Evolutionary conservation across 2,888 invertebrate species (phyloP), one percentile per base, ranked within the genome.

Genomic region (Melanostoma mellinum): DNA sequence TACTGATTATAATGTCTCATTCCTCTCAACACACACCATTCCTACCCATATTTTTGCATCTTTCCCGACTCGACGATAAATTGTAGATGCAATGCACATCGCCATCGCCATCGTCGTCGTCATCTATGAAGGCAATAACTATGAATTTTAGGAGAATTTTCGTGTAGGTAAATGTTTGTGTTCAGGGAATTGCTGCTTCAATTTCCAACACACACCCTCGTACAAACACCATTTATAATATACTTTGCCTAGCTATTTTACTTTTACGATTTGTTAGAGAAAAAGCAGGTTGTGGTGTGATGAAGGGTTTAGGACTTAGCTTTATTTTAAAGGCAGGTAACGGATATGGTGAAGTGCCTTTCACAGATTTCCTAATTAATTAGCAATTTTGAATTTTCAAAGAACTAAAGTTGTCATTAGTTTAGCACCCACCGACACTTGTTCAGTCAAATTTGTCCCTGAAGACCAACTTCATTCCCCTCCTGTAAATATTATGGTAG

Each of bases 281-380:
- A 48, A 20, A 65, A 42, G n/a, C n/a, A n/a, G 9, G n/a, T 61
- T 6, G 10, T 0, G 53, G 36, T 35, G 10, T 4, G 53, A 30
- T 3, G 6, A 36, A 10, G 10, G n/a, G 38, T 8, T 36, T 10
- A 38, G 8, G 2, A 1, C 44, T 61, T 30, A 0, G 4, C 3
- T 35, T 35, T 35, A 53, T 33, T 35, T 33, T 48, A 3, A 63
- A 30, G n/a, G n/a, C n/a, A n/a, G n/a, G 30, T 38, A 38, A 36
- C 4, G 9, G 32, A 63, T 50, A 30, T 65, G 69, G 9, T 72
- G 58, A 65, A 52, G 44, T 46, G 40, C 38, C 46, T 58, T 63
- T 58, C 33, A 65, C 63, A 56, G 44, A 35, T 10, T 46, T 76
- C 67, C 67, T 76, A 76, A 81, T 81, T 81, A 81, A 75, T 81